Evolutionary conservation across 64 coral and sea anemone species (phyloP), one percentile per base, ranked within the genome.

Genomic region (Astreopora myriophthalma): DNA sequence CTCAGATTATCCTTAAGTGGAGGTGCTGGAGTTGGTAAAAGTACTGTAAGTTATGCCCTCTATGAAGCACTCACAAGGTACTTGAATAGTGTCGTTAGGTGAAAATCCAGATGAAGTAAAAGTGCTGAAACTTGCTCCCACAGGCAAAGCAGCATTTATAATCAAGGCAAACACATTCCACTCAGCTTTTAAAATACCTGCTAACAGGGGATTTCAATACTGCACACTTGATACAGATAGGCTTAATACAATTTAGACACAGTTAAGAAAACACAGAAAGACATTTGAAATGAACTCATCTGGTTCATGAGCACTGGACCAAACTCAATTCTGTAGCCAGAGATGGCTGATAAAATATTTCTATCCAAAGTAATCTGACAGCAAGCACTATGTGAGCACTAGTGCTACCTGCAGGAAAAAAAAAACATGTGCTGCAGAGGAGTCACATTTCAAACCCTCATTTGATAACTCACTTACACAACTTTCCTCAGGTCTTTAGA

Each of bases 171-270:
- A 85, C 19, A 85, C 81, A 30, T 20, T 85, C 2, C 58, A 85
- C 20, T 62, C 60, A 35, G 81, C 58, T 19, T 85, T 85, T n/a
- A 85, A 85, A 42, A 85, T 85, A 64, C 58, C 81, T 8, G 30
- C 58, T 8, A 85, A 85, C 32, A 85, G 62, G 36, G 61, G 84
- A 9, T 86, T 69, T 86, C 29, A 71, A 42, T 70, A 86, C 52
- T 86, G 28, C 67, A 46, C 84, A 30, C 14, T 86, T 33, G 87
- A 89, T 23, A 79, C 3, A 31, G 88, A 81, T 32, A 65, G 88
- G 68, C 74, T 90, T 28, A 90, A 90, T 69, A 90, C 88, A 12
- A 90, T 90, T 67, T 0, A 52, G 38, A 26, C 88, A 90, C 40
- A 89, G 9, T 51, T 89, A 82, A 51, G 78, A 23, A 89, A 78